These are phyloP conservation scores for Drosophila meridiana DNA, from an alignment of 2,888 invertebrate genomes.

Conservation along the genomic window DNA sequence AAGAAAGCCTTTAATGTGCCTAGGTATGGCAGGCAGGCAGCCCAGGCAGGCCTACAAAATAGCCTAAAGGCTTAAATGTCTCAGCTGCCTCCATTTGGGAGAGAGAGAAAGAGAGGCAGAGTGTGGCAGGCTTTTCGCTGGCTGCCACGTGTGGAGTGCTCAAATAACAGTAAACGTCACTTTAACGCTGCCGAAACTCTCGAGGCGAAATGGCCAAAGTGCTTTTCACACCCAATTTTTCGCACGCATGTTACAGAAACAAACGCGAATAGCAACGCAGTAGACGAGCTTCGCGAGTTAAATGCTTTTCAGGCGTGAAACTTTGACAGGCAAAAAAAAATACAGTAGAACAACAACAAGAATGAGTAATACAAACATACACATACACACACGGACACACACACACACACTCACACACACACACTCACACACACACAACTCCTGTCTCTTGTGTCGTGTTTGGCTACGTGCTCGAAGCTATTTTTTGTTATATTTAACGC, in stretches of 20 bases:
- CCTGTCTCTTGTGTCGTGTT: slow-evolving; percentile 21
- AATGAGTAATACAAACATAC: slow-evolving; percentile 35
- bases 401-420: slow-evolving; percentile 12
- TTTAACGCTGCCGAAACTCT: slow-evolving; percentile 52
- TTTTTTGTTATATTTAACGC: slow-evolving; percentile 79
- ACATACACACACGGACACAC: slow-evolving; percentile 11
- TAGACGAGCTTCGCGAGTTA: slow-evolving; percentile 58
- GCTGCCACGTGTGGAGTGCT: slow-evolving; percentile 32
- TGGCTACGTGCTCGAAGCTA: slow-evolving; percentile 73
- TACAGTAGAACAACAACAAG: background rate
- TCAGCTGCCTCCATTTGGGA: background rate
- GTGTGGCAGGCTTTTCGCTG: background rate
- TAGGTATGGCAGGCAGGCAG: slow-evolving; percentile 11
- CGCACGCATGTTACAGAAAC: slow-evolving; percentile 61
- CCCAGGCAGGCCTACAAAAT: slow-evolving; percentile 22
- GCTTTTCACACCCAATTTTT: slow-evolving; percentile 77
- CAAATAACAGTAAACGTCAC: slow-evolving; percentile 75
- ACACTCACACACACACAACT: slow-evolving; percentile 13
- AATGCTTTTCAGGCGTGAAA: slow-evolving; percentile 67
- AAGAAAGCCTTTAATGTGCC: slow-evolving; percentile 59
- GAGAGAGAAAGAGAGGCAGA: background rate
- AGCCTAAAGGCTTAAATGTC: slow-evolving; percentile 67
- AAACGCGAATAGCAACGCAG: slow-evolving; percentile 28
- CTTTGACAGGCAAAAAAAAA: slow-evolving; percentile 49
- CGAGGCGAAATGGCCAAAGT: slow-evolving; percentile 59